phyloP scores from a whole-genome alignment of 2,888 invertebrate species.

The Imbricaverruca yamaguchii region DNA sequence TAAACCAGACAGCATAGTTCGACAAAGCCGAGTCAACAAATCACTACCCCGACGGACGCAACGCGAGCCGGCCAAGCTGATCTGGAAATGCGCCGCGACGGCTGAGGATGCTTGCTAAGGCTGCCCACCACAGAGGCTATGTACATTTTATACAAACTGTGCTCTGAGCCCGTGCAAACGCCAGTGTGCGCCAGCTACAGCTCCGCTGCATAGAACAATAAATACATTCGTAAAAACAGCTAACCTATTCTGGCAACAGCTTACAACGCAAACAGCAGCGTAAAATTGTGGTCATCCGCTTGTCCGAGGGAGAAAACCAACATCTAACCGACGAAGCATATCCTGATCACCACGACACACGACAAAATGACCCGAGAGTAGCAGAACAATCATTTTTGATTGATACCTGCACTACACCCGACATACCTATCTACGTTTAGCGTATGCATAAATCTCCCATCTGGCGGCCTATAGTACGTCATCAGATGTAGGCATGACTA shows the following conservation, averaged over 20 bases:
- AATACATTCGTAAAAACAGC: neutral
- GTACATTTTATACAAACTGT: constrained; percentile 2
- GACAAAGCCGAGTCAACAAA: neutral
- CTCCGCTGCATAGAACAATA: neutral
- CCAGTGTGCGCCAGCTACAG: neutral
- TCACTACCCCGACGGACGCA: neutral
- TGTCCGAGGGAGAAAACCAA: neutral
- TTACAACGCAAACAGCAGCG: neutral
- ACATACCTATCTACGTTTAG: too few species aligned
- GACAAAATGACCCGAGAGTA: neutral
- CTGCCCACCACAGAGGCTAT: neutral
- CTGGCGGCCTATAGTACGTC: too few species aligned
- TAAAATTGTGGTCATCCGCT: neutral
- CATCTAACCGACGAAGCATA: neutral
- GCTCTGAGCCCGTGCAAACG: neutral
- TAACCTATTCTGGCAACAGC: neutral
- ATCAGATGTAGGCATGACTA: too few species aligned
- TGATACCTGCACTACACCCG: neutral
- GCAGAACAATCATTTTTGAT: too few species aligned
- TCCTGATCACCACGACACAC: neutral
- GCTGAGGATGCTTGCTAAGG: neutral
- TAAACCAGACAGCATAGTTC: constrained; percentile 1
- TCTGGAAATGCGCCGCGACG: neutral
- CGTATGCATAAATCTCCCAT: too few species aligned
- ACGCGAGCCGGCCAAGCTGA: neutral